Percentiles rank a stretch among this genome's conserved stretches.
Conservation (phyloP, 1,140 invertebrate genomes). For the Drosophila kepulauana region DNA sequence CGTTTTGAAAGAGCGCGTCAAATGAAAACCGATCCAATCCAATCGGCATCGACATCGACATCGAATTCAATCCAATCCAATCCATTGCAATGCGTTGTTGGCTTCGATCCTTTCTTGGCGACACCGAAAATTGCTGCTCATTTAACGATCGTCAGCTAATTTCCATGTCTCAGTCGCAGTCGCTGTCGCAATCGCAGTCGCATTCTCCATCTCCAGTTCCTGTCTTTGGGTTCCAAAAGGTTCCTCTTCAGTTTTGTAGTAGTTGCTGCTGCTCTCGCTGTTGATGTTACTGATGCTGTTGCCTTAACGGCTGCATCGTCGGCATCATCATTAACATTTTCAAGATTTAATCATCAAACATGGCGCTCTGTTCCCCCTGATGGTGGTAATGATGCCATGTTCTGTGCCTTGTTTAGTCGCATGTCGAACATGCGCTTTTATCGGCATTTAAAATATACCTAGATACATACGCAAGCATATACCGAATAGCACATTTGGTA, state of each 20-base stretch:
- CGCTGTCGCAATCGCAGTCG: neutral
- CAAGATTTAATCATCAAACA: slow-evolving; percentile 84
- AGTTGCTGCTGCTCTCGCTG: slow-evolving; percentile 24
- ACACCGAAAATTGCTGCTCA: slow-evolving; percentile 67
- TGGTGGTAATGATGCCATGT: slow-evolving; percentile 81
- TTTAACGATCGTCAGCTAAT: slow-evolving; percentile 81
- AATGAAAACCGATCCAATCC: slow-evolving; percentile 76
- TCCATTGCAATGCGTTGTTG: neutral
- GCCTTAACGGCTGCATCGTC: slow-evolving; percentile 69
- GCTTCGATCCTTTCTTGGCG: slow-evolving; percentile 53
- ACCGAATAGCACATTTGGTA: neutral
- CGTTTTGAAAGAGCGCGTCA: slow-evolving; percentile 66
- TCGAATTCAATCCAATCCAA: slow-evolving; percentile 22
- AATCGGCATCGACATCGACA: slow-evolving; percentile 20
- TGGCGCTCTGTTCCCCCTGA: slow-evolving; percentile 62
- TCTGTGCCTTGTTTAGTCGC: slow-evolving; percentile 77
- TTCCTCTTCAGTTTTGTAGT: slow-evolving; percentile 7
- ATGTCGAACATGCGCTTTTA: slow-evolving; percentile 83
- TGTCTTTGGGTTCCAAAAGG: slow-evolving; percentile 52
- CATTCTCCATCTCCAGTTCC: neutral
- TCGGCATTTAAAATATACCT: slow-evolving; percentile 69
- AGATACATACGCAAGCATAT: slow-evolving; percentile 26
- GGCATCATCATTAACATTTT: slow-evolving; percentile 82
- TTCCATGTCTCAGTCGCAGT: slow-evolving; percentile 59
- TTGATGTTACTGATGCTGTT: slow-evolving; percentile 31